Conservation (phyloP, 2,888 invertebrate genomes). For the Troides oblongomaculatus region DNA sequence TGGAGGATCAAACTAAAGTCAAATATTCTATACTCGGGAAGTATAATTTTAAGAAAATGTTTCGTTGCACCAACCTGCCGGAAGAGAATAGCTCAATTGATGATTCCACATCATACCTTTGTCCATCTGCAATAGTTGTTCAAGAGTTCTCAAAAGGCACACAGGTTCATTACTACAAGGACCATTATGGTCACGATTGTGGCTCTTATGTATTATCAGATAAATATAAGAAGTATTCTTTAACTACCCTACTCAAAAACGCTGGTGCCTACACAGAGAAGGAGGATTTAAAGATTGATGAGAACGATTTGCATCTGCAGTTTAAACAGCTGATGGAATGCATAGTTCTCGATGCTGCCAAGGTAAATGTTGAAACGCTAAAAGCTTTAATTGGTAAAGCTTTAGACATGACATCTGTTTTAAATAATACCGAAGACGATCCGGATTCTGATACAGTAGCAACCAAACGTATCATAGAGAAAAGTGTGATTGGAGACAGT, state of each 20-base stretch:
- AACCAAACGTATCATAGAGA: conserved; percentile 38
- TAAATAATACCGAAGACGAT: conserved; percentile 45
- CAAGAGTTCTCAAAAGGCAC: conserved; percentile 50
- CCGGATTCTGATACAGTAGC: conserved; percentile 13
- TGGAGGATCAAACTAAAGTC: conserved; percentile 43
- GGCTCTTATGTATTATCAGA: conserved; percentile 37
- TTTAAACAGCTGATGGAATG: conserved; percentile 52
- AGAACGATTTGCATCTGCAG: conserved; percentile 45
- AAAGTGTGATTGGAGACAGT: conserved; percentile 41
- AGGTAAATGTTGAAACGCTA: conserved; percentile 42
- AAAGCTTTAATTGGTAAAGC: conserved; percentile 50
- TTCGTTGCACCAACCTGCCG: conserved; percentile 46
- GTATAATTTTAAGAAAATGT: conserved; percentile 41
- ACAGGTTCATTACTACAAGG: conserved; percentile 52
- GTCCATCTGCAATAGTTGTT: conserved; percentile 50
- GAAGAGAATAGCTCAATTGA: conserved; percentile 8
- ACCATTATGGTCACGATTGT: conserved; percentile 48
- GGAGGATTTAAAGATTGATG: conserved; percentile 29
- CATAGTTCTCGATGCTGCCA: conserved; percentile 46
- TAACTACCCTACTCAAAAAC: conserved; percentile 42
- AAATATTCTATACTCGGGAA: conserved; percentile 43
- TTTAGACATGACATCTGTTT: conserved; percentile 49
- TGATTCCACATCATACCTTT: conserved; percentile 36
- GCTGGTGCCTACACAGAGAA: conserved; percentile 32
- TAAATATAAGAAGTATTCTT: conserved; percentile 44